Percentiles rank a stretch among this genome's conserved stretches.
Evolutionary conservation across 2,113 vertebrate genomes (phyloP).

Genomic region (Ailuropoda melanoleuca): DNA sequence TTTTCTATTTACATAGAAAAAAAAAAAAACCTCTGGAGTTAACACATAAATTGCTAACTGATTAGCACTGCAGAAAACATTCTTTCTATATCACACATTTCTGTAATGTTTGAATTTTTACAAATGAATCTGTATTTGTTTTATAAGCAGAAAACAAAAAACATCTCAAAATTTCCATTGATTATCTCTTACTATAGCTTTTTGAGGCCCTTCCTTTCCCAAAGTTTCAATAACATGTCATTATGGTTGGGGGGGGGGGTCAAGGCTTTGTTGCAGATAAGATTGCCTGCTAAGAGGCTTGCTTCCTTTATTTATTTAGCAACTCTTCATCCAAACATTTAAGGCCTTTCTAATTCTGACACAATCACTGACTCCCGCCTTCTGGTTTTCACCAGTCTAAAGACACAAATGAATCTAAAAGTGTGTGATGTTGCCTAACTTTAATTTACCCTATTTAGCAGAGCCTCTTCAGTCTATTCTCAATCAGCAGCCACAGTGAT

Average conservation of each 20-base stretch:
- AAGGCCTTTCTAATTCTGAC: conserved; percentile 38
- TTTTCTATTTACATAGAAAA: conserved; percentile 37
- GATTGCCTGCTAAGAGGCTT: neutral
- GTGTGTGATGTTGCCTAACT: neutral
- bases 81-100: neutral
- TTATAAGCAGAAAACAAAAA: neutral
- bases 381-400: conserved; percentile 24
- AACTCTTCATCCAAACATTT: conserved; percentile 30
- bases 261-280: neutral
- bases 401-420: conserved; percentile 40
- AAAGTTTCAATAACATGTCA: neutral
- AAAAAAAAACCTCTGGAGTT: neutral
- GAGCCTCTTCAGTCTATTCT: neutral
- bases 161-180: conserved; percentile 18
- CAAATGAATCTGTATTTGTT: conserved; percentile 13
- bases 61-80: neutral
- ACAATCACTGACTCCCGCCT: neutral
- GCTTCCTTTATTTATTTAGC: neutral
- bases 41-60: conserved; percentile 19
- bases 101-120: conserved; percentile 14
- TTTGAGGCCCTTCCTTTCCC: neutral
- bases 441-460: conserved; percentile 47
- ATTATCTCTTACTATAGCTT: neutral
- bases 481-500: neutral
- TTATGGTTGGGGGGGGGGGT: neutral